Percentiles rank a stretch among this genome's conserved stretches.
Evolutionary conservation across 2,888 invertebrate species (phyloP).

Genomic region (Tyria jacobaeae): DNA sequence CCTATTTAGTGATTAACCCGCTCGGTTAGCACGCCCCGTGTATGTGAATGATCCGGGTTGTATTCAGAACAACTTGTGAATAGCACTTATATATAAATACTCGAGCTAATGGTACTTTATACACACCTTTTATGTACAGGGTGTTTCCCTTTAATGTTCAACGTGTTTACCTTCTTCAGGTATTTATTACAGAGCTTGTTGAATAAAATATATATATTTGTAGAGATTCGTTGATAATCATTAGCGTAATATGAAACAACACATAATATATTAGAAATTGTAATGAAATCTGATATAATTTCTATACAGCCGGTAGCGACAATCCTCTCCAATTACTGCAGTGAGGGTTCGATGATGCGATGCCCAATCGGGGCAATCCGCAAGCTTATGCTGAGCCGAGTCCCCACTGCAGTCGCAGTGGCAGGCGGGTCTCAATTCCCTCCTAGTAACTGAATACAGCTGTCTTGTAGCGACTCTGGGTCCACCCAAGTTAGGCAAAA

Average conservation of each 20-base stretch:
- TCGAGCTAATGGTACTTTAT: conserved; percentile 13
- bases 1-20: conserved; percentile 23
- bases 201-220: neutral
- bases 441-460: no score
- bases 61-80: conserved; percentile 22
- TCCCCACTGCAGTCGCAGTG: no score
- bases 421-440: no score
- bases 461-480: no score
- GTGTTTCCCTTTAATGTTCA: conserved; percentile 10
- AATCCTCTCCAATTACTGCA: no score
- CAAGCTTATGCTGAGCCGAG: no score
- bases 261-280: neutral
- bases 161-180: neutral
- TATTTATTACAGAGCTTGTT: neutral
- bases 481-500: no score
- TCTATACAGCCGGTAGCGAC: no score
- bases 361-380: no score
- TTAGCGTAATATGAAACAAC: neutral
- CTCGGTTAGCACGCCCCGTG: conserved; percentile 6
- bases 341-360: no score
- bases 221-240: neutral
- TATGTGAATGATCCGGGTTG: neutral
- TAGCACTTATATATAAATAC: conserved; percentile 17
- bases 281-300: no score
- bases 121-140: conserved; percentile 1